Evolutionary conservation across 2,888 invertebrate species (phyloP).

Genomic region (Drosophila neotestacea): DNA sequence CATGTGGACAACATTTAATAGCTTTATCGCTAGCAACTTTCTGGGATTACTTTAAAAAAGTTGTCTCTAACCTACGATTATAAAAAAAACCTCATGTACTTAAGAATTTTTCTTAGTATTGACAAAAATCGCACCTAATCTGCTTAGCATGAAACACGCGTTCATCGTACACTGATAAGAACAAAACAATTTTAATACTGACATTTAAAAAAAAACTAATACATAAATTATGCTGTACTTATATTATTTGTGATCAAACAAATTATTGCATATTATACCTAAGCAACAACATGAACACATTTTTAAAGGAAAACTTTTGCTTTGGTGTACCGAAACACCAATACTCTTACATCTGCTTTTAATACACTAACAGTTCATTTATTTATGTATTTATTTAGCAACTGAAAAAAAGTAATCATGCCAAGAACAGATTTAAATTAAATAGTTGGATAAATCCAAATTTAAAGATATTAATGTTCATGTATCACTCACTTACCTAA

Average conservation of each 20-base stretch:
- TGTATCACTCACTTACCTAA: too few species aligned
- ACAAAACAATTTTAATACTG: slow-evolving; percentile 24
- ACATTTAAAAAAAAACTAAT: neutral
- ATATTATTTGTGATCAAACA: slow-evolving; percentile 13
- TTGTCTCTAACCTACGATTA: neutral
- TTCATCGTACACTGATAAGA: slow-evolving; percentile 24
- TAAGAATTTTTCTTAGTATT: slow-evolving; percentile 4
- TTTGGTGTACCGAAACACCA: neutral
- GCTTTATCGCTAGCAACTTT: neutral
- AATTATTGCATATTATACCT: slow-evolving; percentile 30
- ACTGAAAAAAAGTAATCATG: too few species aligned
- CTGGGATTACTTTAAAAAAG: neutral
- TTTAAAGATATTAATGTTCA: too few species aligned
- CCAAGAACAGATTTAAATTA: too few species aligned
- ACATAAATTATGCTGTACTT: neutral
- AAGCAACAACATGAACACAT: neutral
- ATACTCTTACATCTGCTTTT: neutral
- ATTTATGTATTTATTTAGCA: too few species aligned
- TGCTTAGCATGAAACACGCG: slow-evolving; percentile 19
- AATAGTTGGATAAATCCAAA: too few species aligned
- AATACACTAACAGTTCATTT: too few species aligned
- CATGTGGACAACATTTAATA: slow-evolving; percentile 6
- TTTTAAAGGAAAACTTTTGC: neutral
- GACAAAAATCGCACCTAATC: slow-evolving; percentile 32
- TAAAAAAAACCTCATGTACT: slow-evolving; percentile 10